Evolutionary conservation across 2,797 vertebrate genomes (phyloP), one percentile per base, ranked within the genome.

Genomic region (Labeo calbasu): DNA sequence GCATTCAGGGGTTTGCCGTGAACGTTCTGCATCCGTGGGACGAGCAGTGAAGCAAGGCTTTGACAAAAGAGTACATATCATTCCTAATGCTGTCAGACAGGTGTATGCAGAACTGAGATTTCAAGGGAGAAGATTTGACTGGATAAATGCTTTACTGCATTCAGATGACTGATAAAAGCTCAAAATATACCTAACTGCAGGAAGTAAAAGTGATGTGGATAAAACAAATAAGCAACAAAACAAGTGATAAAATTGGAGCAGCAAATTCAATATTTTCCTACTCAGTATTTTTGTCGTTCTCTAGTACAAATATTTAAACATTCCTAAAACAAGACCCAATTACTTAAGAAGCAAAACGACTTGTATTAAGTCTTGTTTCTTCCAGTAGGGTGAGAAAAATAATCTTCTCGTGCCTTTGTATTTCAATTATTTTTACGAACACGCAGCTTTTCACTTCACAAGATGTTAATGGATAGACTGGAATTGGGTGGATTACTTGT

Each of bases 51-150:
- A 40, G 77, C 23, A 73, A 59, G 14, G 46, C 25, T 68, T 57
- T 85, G 80, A 87, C 84, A 46, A 53, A 83, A 53, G 19, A 55
- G 63, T 14, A 82, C 69, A 81, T 65, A 25, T 81, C 36, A 59
- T 72, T 76, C 69, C 23, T 68, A 51, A 81, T 23, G 25, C 77
- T 71, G 50, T 76, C 81, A 80, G 32, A 50, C 70, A 75, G 76
- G 25, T 40, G 81, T 32, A 25, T 73, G 75, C 81, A 78, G 55
- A 68, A 36, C 72, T 53, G 73, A 50, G 65, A 51, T 53, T 71
- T 59, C 63, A 61, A 28, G n/a, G 51, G 48, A 50, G n/a, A 43
- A 19, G n/a, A 70, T 81, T 32, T 72, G 61, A 80, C 77, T 76
- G 28, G 25, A 79, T 66, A 50, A 79, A 79, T 63, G 57, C 66